Evolutionary conservation across 2,888 invertebrate genomes (phyloP).

Genomic region (Drosophila melanocephala): DNA sequence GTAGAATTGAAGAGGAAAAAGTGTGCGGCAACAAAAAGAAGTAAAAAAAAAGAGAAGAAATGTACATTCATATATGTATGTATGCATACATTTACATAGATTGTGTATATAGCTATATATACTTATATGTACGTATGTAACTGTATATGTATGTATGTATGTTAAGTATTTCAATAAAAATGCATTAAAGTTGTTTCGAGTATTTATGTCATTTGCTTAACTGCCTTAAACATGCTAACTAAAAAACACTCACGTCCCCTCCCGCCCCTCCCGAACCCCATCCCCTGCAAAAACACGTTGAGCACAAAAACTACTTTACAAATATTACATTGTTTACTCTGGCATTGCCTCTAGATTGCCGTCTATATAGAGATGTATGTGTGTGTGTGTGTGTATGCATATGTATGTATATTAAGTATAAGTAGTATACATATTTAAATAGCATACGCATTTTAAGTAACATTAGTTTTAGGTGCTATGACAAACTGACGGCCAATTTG

Average conservation of each 20-base stretch:
- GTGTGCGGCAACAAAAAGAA: conserved; percentile 69
- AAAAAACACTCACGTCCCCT: conserved; percentile 33
- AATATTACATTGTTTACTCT: conserved; percentile 67
- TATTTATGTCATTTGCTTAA: conserved; percentile 74
- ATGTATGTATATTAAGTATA: conserved; percentile 36
- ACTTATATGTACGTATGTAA: conserved; percentile 34
- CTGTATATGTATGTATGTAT: conserved; percentile 26
- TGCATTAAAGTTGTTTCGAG: conserved; percentile 77
- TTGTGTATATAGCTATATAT: conserved; percentile 32
- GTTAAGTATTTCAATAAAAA: conserved; percentile 67
- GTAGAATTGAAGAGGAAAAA: conserved; percentile 46
- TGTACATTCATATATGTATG: conserved; percentile 53
- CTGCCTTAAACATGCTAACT: conserved; percentile 66
- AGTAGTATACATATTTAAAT: conserved; percentile 36
- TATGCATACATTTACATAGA: conserved; percentile 29
- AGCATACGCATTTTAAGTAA: conserved; percentile 61
- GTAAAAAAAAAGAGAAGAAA: conserved; percentile 18
- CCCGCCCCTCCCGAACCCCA: not conserved
- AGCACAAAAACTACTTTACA: conserved; percentile 73
- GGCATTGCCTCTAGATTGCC: conserved; percentile 60
- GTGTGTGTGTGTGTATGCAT: conserved; percentile 5
- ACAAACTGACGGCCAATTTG: conserved; percentile 69
- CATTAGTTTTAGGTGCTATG: conserved; percentile 68
- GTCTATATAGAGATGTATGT: conserved; percentile 25
- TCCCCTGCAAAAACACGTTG: conserved; percentile 40